phyloP scores from a whole-genome alignment of 2,797 vertebrate species.

The Dendrocincla fuliginosa region DNA sequence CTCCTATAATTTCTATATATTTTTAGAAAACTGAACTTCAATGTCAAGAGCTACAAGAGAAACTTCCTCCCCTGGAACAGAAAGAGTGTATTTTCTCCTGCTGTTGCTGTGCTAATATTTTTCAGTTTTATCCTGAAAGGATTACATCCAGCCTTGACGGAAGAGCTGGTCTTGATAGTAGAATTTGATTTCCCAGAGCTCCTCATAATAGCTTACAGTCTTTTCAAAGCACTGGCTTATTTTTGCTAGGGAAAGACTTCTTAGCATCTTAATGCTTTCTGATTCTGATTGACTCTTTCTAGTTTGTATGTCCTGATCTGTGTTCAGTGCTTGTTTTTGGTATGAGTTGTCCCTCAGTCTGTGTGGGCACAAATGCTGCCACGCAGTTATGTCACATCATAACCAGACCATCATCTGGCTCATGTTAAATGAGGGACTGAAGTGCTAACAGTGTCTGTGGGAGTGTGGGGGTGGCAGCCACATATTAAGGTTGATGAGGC shows the following conservation, averaged over 20 bases:
- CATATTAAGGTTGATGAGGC: neutral
- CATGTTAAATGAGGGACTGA: neutral
- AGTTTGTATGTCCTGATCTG: neutral
- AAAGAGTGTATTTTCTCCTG: neutral
- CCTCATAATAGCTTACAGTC: neutral
- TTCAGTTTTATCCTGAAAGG: neutral
- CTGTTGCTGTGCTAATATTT: neutral
- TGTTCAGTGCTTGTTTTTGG: neutral
- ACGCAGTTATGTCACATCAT: fast-evolving
- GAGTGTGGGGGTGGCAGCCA: neutral
- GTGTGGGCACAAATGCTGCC: neutral
- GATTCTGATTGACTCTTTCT: neutral
- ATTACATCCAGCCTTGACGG: neutral
- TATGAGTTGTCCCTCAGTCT: neutral
- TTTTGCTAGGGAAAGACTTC: neutral
- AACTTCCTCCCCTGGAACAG: neutral
- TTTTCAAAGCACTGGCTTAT: neutral
- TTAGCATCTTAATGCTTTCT: neutral
- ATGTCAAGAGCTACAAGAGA: neutral
- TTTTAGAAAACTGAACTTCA: neutral
- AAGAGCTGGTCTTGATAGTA: neutral
- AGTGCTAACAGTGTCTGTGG: neutral
- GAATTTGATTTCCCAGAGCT: neutral
- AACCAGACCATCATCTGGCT: neutral
- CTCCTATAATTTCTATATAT: neutral